These are phyloP conservation scores for Pedicia rivosa DNA, from an alignment of 2,888 invertebrate species.

Conservation along the genomic window DNA sequence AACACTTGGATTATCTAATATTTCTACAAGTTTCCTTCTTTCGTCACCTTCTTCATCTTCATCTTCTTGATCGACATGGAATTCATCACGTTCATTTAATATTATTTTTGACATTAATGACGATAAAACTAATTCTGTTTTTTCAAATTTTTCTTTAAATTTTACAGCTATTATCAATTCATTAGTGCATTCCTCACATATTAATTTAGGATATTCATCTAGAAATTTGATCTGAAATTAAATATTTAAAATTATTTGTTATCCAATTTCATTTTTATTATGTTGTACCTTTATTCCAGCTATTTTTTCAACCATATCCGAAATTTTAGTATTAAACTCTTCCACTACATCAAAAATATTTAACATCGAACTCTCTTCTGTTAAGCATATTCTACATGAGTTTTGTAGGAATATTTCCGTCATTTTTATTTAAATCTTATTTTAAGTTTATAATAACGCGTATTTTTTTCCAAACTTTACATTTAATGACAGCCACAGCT, in stretches of 20 bases:
- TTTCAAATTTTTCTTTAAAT: conserved; percentile 23
- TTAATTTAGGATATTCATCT: conserved; percentile 21
- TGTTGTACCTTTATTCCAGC: conserved; percentile 18
- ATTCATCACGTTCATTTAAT: background rate
- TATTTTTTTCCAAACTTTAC: too few relatives aligned
- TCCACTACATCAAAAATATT: conserved; percentile 23
- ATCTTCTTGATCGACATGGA: background rate
- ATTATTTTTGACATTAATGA: too few relatives aligned
- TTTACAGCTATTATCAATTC: conserved; percentile 23
- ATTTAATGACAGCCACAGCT: too few relatives aligned
- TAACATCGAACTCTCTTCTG: conserved; percentile 21
- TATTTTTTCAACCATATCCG: conserved; percentile 19
- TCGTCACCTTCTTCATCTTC: background rate
- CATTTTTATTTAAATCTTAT: conserved; percentile 11
- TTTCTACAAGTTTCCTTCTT: background rate
- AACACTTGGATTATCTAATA: background rate
- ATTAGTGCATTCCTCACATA: conserved; percentile 24
- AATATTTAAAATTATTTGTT: background rate
- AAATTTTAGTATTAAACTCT: conserved; percentile 20
- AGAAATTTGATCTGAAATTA: conserved; percentile 16
- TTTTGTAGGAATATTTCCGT: conserved; percentile 14
- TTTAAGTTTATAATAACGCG: too few relatives aligned
- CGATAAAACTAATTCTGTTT: conserved; percentile 17
- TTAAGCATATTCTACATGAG: conserved; percentile 23
- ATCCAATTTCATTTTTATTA: background rate